Evolutionary conservation across 2,888 invertebrate genomes (phyloP).

Genomic region (Iphiclides podalirius): DNA sequence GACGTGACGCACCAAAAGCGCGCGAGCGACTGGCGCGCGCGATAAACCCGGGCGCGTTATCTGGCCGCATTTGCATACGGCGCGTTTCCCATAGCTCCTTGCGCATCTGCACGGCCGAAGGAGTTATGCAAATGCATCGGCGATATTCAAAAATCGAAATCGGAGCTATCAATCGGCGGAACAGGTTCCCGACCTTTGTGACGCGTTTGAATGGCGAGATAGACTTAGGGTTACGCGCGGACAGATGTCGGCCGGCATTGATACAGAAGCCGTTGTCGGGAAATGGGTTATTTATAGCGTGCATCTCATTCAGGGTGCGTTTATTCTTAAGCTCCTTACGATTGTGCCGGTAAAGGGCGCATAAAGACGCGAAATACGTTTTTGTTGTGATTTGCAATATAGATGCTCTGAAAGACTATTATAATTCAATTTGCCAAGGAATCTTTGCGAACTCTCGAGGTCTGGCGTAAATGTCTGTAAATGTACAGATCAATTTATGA

Average conservation of each 20-base stretch:
- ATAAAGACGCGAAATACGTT: neutral
- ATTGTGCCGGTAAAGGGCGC: conserved; percentile 14
- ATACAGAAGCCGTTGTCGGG: conserved; percentile 61
- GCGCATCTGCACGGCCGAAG: conserved; percentile 71
- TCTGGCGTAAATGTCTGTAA: too few relatives aligned
- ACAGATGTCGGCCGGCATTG: conserved; percentile 72
- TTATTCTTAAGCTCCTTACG: conserved; percentile 37
- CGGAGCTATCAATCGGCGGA: conserved; percentile 70
- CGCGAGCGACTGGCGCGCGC: conserved; percentile 69
- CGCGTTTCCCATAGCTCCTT: conserved; percentile 64
- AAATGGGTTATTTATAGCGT: conserved; percentile 67
- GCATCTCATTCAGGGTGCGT: conserved; percentile 36
- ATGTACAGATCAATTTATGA: too few relatives aligned
- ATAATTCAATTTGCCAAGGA: too few relatives aligned
- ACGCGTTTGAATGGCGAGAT: conserved; percentile 41
- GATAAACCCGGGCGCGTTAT: conserved; percentile 67
- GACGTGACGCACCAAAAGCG: conserved; percentile 66
- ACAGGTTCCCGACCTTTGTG: conserved; percentile 71
- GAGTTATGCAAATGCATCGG: conserved; percentile 71
- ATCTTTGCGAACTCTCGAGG: too few relatives aligned
- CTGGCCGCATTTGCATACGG: conserved; percentile 66
- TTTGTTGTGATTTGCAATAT: neutral
- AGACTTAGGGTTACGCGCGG: conserved; percentile 67
- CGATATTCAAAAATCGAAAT: conserved; percentile 66
- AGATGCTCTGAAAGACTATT: too few relatives aligned